These are phyloP conservation scores for Acipenser ruthenus DNA, from an alignment of 2,797 vertebrate species.

Conservation along the genomic window DNA sequence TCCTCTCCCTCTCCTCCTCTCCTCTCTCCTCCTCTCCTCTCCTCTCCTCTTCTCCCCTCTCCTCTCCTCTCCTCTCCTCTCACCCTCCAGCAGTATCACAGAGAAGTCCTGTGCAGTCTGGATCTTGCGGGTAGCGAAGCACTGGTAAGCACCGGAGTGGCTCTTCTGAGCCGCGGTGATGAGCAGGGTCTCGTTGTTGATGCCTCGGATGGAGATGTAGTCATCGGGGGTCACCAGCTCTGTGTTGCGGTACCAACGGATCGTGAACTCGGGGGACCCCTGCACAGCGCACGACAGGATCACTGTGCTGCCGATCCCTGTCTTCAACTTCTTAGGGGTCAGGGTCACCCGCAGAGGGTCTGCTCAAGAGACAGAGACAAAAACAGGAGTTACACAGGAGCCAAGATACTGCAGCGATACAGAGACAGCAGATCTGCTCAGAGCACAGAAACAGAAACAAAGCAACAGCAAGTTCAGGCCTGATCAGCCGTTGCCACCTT, in stretches of 20 bases:
- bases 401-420: neutral
- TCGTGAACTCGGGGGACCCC: slow-evolving; percentile 82
- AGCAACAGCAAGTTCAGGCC: no score
- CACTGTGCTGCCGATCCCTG: slow-evolving; percentile 93
- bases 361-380: slow-evolving; percentile 31
- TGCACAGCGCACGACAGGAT: slow-evolving; percentile 89
- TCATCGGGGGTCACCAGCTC: slow-evolving; percentile 78
- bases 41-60: neutral
- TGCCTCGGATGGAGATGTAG: slow-evolving; percentile 91
- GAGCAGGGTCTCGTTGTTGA: slow-evolving; percentile 92
- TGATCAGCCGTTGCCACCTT: no score
- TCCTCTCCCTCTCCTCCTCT: neutral
- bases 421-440: no score
- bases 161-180: slow-evolving; percentile 92
- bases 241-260: slow-evolving; percentile 95
- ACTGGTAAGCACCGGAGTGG: slow-evolving; percentile 95
- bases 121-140: slow-evolving; percentile 85
- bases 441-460: no score
- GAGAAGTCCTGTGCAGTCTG: slow-evolving; percentile 95
- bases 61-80: slow-evolving; percentile 24
- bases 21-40: neutral
- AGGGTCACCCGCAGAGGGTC: slow-evolving; percentile 89
- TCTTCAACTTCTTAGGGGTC: slow-evolving; percentile 96
- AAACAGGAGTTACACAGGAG: neutral
- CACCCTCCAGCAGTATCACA: slow-evolving; percentile 89